Evolutionary conservation across 1,140 invertebrate species (phyloP).

Genomic region (Drosophila repletoides): DNA sequence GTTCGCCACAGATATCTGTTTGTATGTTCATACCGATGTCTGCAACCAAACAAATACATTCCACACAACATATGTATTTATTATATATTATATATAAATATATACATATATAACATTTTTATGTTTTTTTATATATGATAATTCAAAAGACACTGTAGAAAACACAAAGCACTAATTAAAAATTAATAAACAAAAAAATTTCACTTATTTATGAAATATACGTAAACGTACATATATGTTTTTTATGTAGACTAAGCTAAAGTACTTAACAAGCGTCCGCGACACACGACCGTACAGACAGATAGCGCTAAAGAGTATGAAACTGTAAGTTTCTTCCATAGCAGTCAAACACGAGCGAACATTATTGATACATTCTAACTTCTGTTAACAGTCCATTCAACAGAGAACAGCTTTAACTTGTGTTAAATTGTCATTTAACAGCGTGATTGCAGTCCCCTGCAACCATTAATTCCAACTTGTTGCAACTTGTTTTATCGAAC

Average conservation of each 20-base stretch:
- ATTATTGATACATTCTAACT: conserved; percentile 4
- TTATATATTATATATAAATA: too few species aligned
- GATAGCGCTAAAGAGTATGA: conserved; percentile 19
- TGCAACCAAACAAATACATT: too few species aligned
- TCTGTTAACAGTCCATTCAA: conserved; percentile 4
- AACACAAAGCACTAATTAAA: neutral
- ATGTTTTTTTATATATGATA: neutral
- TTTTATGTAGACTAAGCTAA: conserved; percentile 19
- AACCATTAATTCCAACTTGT: conserved; percentile 1
- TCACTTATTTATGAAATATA: too few species aligned
- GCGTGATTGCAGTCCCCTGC: neutral
- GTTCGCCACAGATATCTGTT: neutral
- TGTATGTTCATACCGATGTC: neutral
- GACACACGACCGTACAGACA: conserved; percentile 17
- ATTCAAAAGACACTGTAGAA: neutral
- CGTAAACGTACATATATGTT: conserved; percentile 23
- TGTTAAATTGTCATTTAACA: neutral
- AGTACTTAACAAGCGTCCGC: conserved; percentile 18
- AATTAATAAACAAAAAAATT: too few species aligned
- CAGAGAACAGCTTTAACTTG: conserved; percentile 5
- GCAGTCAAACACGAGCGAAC: conserved; percentile 21
- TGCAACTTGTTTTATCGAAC: conserved; percentile 2
- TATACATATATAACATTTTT: neutral
- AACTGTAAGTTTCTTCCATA: conserved; percentile 4
- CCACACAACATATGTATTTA: too few species aligned